Evolutionary conservation across 2,888 invertebrate species (phyloP).

Genomic region (Heliconius cydno): DNA sequence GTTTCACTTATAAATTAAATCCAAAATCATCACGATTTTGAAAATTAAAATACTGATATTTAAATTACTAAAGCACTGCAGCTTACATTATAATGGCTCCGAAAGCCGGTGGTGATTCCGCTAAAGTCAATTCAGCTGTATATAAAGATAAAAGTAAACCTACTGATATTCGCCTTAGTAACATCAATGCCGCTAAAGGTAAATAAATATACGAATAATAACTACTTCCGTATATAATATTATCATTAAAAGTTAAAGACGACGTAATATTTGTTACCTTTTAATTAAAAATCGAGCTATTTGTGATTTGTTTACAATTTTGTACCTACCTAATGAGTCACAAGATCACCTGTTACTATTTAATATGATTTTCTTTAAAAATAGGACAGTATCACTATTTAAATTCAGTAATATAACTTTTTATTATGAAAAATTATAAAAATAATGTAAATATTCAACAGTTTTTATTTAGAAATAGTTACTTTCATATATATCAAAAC

Average conservation of each 20-base stretch:
- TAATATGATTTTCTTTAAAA: background rate
- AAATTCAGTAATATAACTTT: background rate
- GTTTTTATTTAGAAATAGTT: background rate
- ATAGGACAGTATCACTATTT: background rate
- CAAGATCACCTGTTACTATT: conserved; percentile 20
- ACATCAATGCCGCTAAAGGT: conserved; percentile 99
- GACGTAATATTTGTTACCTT: too few relatives aligned
- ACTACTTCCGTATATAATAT: background rate
- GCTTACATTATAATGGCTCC: conserved; percentile 67
- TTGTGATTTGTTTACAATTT: conserved; percentile 7
- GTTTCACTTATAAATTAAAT: conserved; percentile 13
- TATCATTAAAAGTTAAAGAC: background rate
- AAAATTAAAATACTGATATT: conserved; percentile 10
- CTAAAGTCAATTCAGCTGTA: conserved; percentile 80
- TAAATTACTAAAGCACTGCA: conserved; percentile 1
- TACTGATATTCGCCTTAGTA: conserved; percentile 95
- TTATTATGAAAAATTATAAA: background rate
- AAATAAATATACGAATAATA: conserved; percentile 48
- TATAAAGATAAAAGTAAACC: conserved; percentile 98
- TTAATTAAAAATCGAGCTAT: too few relatives aligned
- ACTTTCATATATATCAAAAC: background rate
- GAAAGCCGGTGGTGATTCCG: conserved; percentile 78
- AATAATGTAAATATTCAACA: background rate
- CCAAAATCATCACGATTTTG: conserved; percentile 33
- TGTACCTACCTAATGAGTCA: conserved; percentile 7